These are phyloP conservation scores for Aphidius ervi DNA, from an alignment of 1,140 invertebrate species.

Conservation along the genomic window DNA sequence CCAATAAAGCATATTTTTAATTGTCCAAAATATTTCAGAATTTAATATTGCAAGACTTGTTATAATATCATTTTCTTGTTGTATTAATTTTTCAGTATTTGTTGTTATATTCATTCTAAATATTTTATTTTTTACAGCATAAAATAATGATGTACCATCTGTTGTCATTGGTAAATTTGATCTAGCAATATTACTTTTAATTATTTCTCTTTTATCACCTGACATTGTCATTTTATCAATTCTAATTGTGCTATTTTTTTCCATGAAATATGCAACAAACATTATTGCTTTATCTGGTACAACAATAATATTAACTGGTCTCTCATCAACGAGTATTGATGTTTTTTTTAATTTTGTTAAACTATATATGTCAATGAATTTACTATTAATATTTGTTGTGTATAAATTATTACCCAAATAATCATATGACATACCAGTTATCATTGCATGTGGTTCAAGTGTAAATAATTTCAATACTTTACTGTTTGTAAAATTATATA, in stretches of 20 bases:
- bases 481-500: conserved; percentile 40
- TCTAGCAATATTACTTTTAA: no score
- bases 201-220: conserved; percentile 34
- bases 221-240: conserved; percentile 61
- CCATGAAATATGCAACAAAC: conserved; percentile 56
- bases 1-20: conserved; percentile 55
- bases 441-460: conserved; percentile 48
- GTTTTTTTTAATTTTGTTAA: conserved; percentile 56
- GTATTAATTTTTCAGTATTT: no score
- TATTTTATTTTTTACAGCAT: no score
- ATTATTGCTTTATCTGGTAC: conserved; percentile 64
- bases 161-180: no score
- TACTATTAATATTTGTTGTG: conserved; percentile 57
- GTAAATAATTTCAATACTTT: conserved; percentile 42
- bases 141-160: no score
- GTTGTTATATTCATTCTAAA: no score
- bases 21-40: conserved; percentile 55
- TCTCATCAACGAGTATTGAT: conserved; percentile 50
- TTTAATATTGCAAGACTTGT: conserved; percentile 46
- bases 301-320: conserved; percentile 61
- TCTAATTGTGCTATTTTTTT: conserved; percentile 45
- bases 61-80: no score
- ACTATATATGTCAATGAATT: conserved; percentile 58
- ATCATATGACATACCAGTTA: conserved; percentile 66
- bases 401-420: conserved; percentile 64